Conservation (phyloP, 2,888 invertebrate species). For the Horisme vitalbata region DNA sequence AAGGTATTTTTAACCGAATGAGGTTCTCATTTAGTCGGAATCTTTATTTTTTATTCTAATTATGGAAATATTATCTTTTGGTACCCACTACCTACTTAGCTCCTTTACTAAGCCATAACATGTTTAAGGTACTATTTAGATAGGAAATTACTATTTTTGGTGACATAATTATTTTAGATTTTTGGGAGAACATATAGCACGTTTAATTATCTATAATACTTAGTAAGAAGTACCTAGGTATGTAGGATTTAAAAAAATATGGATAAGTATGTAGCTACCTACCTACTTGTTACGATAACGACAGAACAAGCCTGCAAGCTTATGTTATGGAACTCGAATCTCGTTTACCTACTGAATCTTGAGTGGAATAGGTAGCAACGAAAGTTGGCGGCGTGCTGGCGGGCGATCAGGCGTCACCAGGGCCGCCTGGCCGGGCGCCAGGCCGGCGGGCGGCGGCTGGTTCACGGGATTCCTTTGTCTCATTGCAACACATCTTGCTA, state of each 20-base stretch:
- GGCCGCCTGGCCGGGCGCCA: slow-evolving; percentile 82
- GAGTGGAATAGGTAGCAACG: slow-evolving; percentile 38
- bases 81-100: no score
- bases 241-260: not conserved
- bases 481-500: slow-evolving; percentile 62
- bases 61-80: no score
- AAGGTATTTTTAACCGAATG: no score
- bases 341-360: slow-evolving; percentile 7
- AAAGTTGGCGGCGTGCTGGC: slow-evolving; percentile 64
- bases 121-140: no score
- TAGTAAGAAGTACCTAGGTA: no score
- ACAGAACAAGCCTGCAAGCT: slow-evolving; percentile 7
- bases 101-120: no score
- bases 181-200: no score
- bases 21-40: no score
- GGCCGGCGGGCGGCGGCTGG: slow-evolving; percentile 79
- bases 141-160: no score
- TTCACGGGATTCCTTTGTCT: slow-evolving; percentile 82
- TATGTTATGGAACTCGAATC: slow-evolving; percentile 19
- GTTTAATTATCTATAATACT: no score
- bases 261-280: not conserved
- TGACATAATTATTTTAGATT: no score
- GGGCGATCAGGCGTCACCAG: slow-evolving; percentile 75
- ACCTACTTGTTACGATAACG: not conserved
- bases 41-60: no score